Base-by-base conservation (phyloP, 2,113 vertebrate species). In the Geococcyx californianus region DNA sequence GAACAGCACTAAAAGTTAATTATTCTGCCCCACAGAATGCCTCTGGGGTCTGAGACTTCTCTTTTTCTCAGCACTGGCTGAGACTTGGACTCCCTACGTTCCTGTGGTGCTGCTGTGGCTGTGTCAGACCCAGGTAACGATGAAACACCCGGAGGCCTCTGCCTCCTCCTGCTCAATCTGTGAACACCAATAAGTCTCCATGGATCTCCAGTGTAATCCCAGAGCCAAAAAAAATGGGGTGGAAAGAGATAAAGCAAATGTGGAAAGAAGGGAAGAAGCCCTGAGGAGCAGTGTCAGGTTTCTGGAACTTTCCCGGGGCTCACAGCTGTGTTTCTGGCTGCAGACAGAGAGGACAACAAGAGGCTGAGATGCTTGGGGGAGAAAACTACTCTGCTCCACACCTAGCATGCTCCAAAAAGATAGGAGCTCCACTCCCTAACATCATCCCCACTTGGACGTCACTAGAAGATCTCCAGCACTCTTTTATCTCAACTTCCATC, bases 351-450 rank as follows among this genome's bases (percentile, higher is more conserved):
- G n/a, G 82, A 34, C 63, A 40, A 14, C 0, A 3, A n/a, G n/a
- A n/a, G n/a, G 24, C 69, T 6, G 3, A 54, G 55, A 13, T 0
- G 2, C 10, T 19, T 13, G 59, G 0, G 3, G 42, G 52, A 54
- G 73, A 45, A 55, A 59, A 34, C 4, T 4, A 31, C 58, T 7
- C 58, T 3, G 56, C 68, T 33, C 68, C 73, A 1, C 21, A 51
- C 34, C 10, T 1, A 9, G 28, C 26, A 0, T 21, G 3, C 12
- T n/a, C 26, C 2, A 23, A 38, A 36, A n/a, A 31, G 36, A 51
- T 28, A 36, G 34, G 33, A 47, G 60, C 86, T 59, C 77, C 18
- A 1, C 58, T 95, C 77, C 62, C 51, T 28, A 3, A 24, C 34
- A 66, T 29, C 84, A 26, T 33, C 54, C 55, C 51, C 44, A 11